Conservation (phyloP, 2,797 vertebrate species). For the Ceyx erithaca region DNA sequence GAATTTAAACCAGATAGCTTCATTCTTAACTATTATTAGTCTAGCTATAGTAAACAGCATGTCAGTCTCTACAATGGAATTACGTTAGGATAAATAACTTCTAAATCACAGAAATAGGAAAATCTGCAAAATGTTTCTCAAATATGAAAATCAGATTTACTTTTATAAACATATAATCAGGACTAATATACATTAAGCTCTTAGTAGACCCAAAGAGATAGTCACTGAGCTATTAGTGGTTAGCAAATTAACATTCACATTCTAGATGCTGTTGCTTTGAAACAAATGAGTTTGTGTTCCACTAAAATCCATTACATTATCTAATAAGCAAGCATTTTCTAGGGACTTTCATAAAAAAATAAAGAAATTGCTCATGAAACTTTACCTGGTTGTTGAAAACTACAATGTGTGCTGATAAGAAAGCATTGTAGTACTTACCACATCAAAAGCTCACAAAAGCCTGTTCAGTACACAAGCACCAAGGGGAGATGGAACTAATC, state of each 20-base stretch:
- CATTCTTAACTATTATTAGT: neutral
- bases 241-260: neutral
- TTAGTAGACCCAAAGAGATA: neutral
- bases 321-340: neutral
- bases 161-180: neutral
- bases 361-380: neutral
- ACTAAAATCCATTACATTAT: neutral
- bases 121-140: neutral
- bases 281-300: neutral
- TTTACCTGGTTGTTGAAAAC: neutral
- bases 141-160: neutral
- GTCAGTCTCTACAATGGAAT: neutral
- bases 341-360: neutral
- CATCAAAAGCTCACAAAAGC: constrained; percentile 6
- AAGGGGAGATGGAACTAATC: constrained; percentile 37
- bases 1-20: neutral
- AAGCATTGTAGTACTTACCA: constrained; percentile 51
- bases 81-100: neutral
- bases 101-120: neutral
- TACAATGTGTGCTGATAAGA: neutral
- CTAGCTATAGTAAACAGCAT: neutral
- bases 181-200: neutral
- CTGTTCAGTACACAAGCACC: constrained; percentile 49
- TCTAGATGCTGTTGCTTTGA: neutral
- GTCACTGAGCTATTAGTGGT: neutral